Conservation (phyloP, 1,140 invertebrate genomes). For the Diorhabda elongata region DNA sequence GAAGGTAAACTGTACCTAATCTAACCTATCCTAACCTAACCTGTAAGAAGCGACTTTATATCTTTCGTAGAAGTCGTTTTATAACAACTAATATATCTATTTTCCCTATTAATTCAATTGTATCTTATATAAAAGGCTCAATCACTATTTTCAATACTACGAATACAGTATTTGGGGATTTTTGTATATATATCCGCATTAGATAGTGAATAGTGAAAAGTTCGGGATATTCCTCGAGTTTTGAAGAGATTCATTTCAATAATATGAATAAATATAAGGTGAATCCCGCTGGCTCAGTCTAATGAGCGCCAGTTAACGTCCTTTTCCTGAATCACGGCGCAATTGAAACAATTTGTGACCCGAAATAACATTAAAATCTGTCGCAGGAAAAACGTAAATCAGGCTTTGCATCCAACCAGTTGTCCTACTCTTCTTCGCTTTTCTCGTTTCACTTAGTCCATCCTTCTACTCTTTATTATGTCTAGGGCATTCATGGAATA, state of each 20-base stretch:
- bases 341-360: conserved; percentile 55
- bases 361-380: conserved; percentile 55
- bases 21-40: too few relatives aligned
- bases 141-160: too few relatives aligned
- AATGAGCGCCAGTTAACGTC: conserved; percentile 53
- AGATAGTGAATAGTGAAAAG: not conserved
- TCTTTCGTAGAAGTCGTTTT: too few relatives aligned
- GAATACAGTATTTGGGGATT: too few relatives aligned
- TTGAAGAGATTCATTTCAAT: conserved; percentile 44
- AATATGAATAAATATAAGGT: conserved; percentile 49
- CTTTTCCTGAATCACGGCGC: conserved; percentile 50
- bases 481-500: not conserved
- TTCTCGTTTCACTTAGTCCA: conserved; percentile 22
- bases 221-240: conserved; percentile 11
- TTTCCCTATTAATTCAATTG: too few relatives aligned
- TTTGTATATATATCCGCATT: not conserved
- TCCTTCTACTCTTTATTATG: conserved; percentile 7
- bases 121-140: too few relatives aligned
- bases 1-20: too few relatives aligned
- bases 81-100: too few relatives aligned
- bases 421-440: conserved; percentile 31
- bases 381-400: conserved; percentile 48
- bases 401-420: conserved; percentile 46
- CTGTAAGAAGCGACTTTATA: too few relatives aligned
- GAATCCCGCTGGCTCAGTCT: conserved; percentile 45